Percentiles rank a stretch among this genome's conserved stretches.
These are phyloP conservation scores for Rambutsinella grinnellia DNA, from an alignment of 2,888 invertebrate species.

Conservation along the genomic window DNA sequence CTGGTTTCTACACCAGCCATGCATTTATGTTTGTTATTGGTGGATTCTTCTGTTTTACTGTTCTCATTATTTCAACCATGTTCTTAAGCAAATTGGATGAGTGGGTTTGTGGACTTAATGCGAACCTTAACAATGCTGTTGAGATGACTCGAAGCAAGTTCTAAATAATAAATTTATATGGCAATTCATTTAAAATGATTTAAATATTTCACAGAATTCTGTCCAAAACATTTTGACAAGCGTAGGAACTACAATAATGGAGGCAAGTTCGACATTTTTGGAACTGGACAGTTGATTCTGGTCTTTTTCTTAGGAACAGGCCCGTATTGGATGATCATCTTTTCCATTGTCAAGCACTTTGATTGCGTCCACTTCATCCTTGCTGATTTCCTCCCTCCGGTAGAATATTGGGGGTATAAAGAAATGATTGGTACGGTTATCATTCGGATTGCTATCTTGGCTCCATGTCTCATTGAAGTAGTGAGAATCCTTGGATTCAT, in stretches of 20 bases:
- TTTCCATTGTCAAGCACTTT: not conserved
- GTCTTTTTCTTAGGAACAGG: not conserved
- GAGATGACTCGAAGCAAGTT: not conserved
- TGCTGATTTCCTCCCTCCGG: not conserved
- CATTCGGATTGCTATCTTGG: not conserved
- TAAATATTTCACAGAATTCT: not conserved
- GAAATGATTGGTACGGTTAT: not conserved
- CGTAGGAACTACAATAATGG: not conserved
- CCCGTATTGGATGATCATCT: not conserved
- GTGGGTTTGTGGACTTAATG: not conserved
- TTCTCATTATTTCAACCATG: not conserved
- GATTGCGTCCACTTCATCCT: conserved; percentile 1
- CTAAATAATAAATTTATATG: not conserved
- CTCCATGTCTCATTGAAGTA: conserved; percentile 3
- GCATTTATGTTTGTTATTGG: too few species aligned
- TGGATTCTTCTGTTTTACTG: too few species aligned
- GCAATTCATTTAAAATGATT: not conserved
- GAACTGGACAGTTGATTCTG: not conserved
- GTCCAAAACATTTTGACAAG: not conserved
- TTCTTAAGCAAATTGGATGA: not conserved
- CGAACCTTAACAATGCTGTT: not conserved
- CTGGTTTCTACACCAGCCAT: too few species aligned
- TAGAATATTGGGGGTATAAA: not conserved
- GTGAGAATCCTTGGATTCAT: not conserved
- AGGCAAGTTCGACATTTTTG: not conserved